phyloP scores from a whole-genome alignment of 2,888 invertebrate species.

The Lomographa bimaculata region DNA sequence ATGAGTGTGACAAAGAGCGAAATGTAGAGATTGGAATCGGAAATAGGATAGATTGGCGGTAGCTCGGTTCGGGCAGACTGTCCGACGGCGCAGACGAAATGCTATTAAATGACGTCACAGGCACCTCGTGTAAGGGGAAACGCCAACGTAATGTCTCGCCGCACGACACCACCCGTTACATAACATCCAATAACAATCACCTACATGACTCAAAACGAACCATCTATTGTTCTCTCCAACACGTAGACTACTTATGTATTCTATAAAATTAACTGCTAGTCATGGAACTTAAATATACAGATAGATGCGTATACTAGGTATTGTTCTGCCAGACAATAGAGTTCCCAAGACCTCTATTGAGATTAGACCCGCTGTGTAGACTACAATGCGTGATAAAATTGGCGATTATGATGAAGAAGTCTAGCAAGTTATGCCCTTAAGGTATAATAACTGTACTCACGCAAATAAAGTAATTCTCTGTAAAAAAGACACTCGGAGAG shows the following conservation, averaged over 20 bases:
- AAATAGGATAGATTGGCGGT: slow-evolving; percentile 29
- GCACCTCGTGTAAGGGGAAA: slow-evolving; percentile 62
- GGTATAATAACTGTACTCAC: no score
- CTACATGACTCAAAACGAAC: slow-evolving; percentile 38
- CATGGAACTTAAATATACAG: no score
- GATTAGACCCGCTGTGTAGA: slow-evolving; percentile 33
- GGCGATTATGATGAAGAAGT: slow-evolving; percentile 18
- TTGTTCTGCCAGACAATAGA: slow-evolving; percentile 35
- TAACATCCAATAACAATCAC: slow-evolving; percentile 54
- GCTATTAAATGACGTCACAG: slow-evolving; percentile 69
- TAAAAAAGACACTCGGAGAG: no score
- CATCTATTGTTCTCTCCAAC: slow-evolving; percentile 33
- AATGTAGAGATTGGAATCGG: slow-evolving; percentile 18
- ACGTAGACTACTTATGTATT: slow-evolving; percentile 5
- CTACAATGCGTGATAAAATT: slow-evolving; percentile 35
- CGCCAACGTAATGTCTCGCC: slow-evolving; percentile 43
- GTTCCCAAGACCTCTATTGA: slow-evolving; percentile 32
- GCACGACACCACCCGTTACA: slow-evolving; percentile 44
- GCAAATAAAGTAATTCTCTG: no score
- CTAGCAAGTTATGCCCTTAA: slow-evolving; percentile 23
- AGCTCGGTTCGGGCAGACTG: slow-evolving; percentile 56
- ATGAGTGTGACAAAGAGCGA: slow-evolving; percentile 18
- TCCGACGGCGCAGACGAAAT: slow-evolving; percentile 63
- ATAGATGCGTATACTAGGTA: slow-evolving; percentile 28
- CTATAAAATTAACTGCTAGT: slow-evolving; percentile 19